A percentile compares a stretch with the other conserved stretches of the same genome.
Evolutionary conservation across 2,797 vertebrate genomes (phyloP).

Genomic region (Pristis pectinata): DNA sequence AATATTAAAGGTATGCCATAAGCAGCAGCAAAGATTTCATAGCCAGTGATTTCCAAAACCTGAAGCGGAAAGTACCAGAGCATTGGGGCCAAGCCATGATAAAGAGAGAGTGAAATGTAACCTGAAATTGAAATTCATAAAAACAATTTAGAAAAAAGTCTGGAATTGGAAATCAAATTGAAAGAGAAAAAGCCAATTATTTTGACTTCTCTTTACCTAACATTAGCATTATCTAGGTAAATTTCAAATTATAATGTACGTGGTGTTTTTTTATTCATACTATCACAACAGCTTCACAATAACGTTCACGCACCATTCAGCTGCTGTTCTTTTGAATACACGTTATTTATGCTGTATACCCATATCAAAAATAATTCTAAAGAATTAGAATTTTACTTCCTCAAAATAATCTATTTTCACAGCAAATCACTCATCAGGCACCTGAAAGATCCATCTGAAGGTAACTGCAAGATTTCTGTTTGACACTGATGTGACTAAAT

Average conservation of each 20-base stretch:
- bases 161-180: neutral
- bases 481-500: neutral
- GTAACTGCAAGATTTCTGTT: neutral
- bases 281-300: neutral
- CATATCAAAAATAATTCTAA: neutral
- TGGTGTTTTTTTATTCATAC: neutral
- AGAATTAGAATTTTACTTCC: neutral
- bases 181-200: neutral
- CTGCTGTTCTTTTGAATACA: neutral
- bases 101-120: conserved; percentile 60
- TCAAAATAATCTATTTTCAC: neutral
- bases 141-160: neutral
- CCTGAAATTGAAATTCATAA: conserved; percentile 45
- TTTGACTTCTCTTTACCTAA: neutral
- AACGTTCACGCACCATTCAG: neutral
- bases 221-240: neutral
- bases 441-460: neutral
- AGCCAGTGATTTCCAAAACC: conserved; percentile 54
- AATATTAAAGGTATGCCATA: conserved; percentile 52
- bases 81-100: conserved; percentile 55
- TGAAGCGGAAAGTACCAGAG: conserved; percentile 63
- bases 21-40: conserved; percentile 51
- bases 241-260: neutral
- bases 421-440: neutral
- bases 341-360: neutral